Evolutionary conservation across 1,140 invertebrate genomes (phyloP).

Genomic region (Drosophila mayri): DNA sequence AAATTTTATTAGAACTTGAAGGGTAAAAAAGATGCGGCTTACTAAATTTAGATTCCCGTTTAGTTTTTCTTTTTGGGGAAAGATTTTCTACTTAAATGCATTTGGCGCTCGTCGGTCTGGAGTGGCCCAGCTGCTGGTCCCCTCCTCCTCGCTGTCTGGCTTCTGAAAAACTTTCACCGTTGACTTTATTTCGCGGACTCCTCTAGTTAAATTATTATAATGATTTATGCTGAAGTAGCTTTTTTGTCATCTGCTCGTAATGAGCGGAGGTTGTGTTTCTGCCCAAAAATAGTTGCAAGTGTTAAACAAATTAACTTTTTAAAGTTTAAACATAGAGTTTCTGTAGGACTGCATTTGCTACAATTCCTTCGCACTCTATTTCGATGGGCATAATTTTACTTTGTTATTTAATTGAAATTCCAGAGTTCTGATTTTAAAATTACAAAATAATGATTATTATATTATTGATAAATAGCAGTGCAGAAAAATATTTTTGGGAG

Average conservation of each 20-base stretch:
- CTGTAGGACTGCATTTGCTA: neutral
- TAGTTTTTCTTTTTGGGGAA: slow-evolving; percentile 32
- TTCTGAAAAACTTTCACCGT: slow-evolving; percentile 61
- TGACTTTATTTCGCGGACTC: slow-evolving; percentile 34
- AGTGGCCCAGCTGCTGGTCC: slow-evolving; percentile 59
- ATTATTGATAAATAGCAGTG: neutral
- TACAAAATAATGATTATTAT: neutral
- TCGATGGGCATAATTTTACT: neutral
- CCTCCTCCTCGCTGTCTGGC: slow-evolving; percentile 28
- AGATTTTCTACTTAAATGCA: slow-evolving; percentile 76
- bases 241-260: slow-evolving; percentile 34
- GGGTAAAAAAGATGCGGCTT: neutral
- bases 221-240: slow-evolving; percentile 71
- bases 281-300: neutral
- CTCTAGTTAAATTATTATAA: slow-evolving; percentile 70
- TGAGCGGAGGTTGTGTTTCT: slow-evolving; percentile 18
- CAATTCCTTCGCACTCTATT: too few species aligned
- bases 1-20: too few species aligned
- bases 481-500: neutral
- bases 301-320: neutral
- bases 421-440: too few species aligned
- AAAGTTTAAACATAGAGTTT: neutral
- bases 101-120: slow-evolving; percentile 69
- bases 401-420: too few species aligned
- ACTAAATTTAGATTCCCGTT: neutral